Base-by-base conservation (phyloP, 92 coral and sea anemone genomes). In the Bergia sp. region DNA sequence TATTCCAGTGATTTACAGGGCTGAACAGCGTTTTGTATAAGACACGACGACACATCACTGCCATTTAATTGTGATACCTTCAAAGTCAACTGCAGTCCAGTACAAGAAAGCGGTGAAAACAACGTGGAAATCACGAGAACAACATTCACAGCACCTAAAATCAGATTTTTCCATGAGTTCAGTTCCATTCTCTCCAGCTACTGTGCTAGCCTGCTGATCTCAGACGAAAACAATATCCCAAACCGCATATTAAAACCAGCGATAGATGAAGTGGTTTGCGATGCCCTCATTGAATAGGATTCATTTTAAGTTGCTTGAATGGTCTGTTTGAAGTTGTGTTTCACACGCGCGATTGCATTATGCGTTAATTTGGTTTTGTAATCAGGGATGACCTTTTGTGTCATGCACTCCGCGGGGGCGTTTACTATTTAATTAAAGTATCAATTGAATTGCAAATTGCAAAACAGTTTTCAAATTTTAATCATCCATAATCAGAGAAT, bases 1-100 rank as follows among this genome's bases (percentile, higher is more conserved):
- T 84, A 96, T 21, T 80, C 88, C 73, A 96, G 67, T 13, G 93
- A 85, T 85, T 76, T 87, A 61, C 99, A 96, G 9, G 94, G 92
- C 12, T 73, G 20, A 5, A 50, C 82, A 3, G 91, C 82, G 50
- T 86, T 89, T 23, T 80, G 80, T 42, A 66, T 53, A 73, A 90
- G 82, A 82, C 99, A 96, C 7, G 88, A 81, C 4, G 77, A 20
- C 15, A 39, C 73, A 82, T 96, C 96, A 9, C 74, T 80, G 47
- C 99, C 99, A 69, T 42, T 37, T 11, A 80, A 38, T 65, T 92
- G 95, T 11, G 98, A 93, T 20, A 96, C 90, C 41, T 37, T 80
- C 49, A 84, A n/a, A 18, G 69, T 61, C 0, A 16, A 61, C 79
- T 72, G 86, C 37, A 84, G 55, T 72, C 61, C 77, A 10, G 40